A percentile compares a stretch with the other conserved stretches of the same genome.
Evolutionary conservation across 2,888 invertebrate species (phyloP).

Genomic region (Halictus quadricinctus): DNA sequence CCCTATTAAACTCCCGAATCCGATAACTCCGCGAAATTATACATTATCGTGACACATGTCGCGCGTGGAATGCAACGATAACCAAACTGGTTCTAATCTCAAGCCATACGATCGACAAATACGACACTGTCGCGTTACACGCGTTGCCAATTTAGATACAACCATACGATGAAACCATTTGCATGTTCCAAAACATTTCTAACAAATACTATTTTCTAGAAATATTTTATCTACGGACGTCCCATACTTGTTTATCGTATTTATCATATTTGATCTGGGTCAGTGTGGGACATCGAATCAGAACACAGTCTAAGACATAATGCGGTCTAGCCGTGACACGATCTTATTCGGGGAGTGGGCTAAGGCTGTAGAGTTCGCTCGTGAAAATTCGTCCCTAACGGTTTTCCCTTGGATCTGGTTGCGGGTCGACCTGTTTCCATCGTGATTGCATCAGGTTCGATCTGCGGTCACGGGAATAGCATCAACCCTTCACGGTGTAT

Average conservation of each 20-base stretch:
- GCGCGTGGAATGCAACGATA: not conserved
- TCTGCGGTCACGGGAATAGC: slow-evolving; percentile 63
- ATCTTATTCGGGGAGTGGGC: not conserved
- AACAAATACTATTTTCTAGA: no score
- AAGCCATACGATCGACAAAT: not conserved
- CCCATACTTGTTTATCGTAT: not conserved
- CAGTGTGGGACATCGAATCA: not conserved
- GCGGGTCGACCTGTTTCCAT: slow-evolving; percentile 49
- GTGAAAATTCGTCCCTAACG: slow-evolving; percentile 53
- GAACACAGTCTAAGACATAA: not conserved
- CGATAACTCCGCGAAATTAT: not conserved
- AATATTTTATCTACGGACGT: not conserved
- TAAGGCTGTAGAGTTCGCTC: not conserved
- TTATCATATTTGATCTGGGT: no score
- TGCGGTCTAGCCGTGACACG: not conserved
- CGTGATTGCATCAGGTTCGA: slow-evolving; percentile 59
- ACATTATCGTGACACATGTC: not conserved
- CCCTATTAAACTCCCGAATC: no score
- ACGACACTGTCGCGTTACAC: not conserved
- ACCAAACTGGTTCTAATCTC: slow-evolving; percentile 1
- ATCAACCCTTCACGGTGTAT: slow-evolving; percentile 57
- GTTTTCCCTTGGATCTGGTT: slow-evolving; percentile 36
- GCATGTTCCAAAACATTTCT: not conserved
- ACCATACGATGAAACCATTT: not conserved
- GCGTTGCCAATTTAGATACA: not conserved